These are phyloP conservation scores for Nothobranchius kuhntae DNA, from an alignment of 2,113 vertebrate species.

Conservation along the genomic window DNA sequence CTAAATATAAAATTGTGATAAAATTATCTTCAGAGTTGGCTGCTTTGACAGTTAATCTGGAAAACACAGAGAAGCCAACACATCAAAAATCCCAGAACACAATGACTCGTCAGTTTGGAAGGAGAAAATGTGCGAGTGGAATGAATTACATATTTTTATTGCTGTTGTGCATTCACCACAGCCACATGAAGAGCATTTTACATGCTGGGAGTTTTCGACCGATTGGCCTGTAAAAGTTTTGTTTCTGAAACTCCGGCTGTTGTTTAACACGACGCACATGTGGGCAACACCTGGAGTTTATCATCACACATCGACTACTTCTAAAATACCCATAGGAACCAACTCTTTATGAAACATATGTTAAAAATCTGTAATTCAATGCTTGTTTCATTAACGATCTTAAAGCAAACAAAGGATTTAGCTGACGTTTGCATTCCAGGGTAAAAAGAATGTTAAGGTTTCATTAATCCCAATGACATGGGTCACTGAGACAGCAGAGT, in stretches of 20 bases:
- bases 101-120: no score
- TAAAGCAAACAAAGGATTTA: constrained; percentile 19
- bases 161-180: no score
- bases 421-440: neutral
- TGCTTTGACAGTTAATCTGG: no score
- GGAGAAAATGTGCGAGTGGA: no score
- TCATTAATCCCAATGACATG: constrained; percentile 5
- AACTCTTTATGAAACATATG: constrained; percentile 75
- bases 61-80: no score
- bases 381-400: constrained; percentile 6
- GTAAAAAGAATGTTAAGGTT: neutral
- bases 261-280: constrained; percentile 65
- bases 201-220: no score
- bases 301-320: constrained; percentile 28
- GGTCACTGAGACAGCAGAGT: constrained; percentile 1
- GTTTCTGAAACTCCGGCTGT: neutral
- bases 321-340: constrained; percentile 72
- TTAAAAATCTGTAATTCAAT: constrained; percentile 31
- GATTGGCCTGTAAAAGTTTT: constrained; percentile 1
- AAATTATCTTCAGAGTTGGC: no score
- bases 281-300: constrained; percentile 81
- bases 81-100: no score
- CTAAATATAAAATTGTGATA: no score
- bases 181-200: no score
- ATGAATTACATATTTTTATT: no score